These are phyloP conservation scores for Thripadectes ignobilis DNA, from an alignment of 2,797 vertebrate species.

Conservation along the genomic window DNA sequence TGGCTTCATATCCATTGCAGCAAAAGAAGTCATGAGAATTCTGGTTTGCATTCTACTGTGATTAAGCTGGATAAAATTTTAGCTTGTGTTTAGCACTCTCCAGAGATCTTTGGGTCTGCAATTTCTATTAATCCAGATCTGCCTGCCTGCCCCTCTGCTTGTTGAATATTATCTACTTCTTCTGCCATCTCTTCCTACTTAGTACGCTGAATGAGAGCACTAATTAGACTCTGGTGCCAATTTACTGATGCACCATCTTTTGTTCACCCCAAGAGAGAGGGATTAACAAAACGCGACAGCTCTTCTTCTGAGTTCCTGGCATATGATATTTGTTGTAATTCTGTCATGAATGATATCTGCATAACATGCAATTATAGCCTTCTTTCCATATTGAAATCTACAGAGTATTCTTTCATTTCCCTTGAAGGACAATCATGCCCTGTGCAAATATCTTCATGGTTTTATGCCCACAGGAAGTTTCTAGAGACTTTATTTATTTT, in stretches of 20 bases:
- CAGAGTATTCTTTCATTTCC: constrained; percentile 4
- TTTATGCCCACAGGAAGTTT: constrained; percentile 30
- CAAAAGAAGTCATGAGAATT: neutral
- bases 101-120: constrained; percentile 26
- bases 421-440: constrained; percentile 20
- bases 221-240: constrained; percentile 55
- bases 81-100: constrained; percentile 21
- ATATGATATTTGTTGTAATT: constrained; percentile 56
- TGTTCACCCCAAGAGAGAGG: constrained; percentile 43
- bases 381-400: constrained; percentile 7
- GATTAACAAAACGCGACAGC: constrained; percentile 26
- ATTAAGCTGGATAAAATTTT: constrained; percentile 33
- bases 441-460: neutral
- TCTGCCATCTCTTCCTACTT: constrained; percentile 44
- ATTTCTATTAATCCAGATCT: constrained; percentile 38
- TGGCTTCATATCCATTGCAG: neutral
- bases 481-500: neutral
- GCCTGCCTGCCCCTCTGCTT: constrained; percentile 30
- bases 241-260: constrained; percentile 59
- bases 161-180: constrained; percentile 24
- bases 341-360: constrained; percentile 51
- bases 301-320: constrained; percentile 20
- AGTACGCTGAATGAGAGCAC: constrained; percentile 30
- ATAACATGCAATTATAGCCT: constrained; percentile 25
- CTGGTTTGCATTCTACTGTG: constrained; percentile 3